Evolutionary conservation across 2,113 vertebrate genomes (phyloP), one percentile per base, ranked within the genome.

Genomic region (Laticauda laticaudata): DNA sequence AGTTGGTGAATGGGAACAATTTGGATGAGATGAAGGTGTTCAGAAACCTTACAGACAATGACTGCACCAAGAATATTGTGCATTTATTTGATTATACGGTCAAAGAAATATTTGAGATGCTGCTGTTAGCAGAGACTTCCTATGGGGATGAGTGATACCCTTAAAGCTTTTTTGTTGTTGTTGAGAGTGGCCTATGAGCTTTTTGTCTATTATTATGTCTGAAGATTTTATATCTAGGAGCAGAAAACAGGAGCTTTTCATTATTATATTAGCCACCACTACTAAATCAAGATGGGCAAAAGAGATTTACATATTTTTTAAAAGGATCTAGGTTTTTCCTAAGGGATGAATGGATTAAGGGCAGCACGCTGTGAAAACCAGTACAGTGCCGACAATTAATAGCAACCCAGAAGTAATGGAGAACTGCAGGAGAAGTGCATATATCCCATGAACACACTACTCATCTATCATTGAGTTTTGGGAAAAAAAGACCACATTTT

Each of bases 71-170:
- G 59, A 92, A 89, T 12, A 43, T 26, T 86, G 94, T 75, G 45
- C 57, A 92, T 93, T 94, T 26, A 53, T 92, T 91, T 92, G 89
- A 94, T 95, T 95, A 94, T 39, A 89, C 69, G 51, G 57, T 93
- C 93, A 94, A 92, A 96, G 91, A 95, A 93, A 93, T 96, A 95
- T 94, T 55, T 95, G 92, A 96, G 92, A 94, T 88, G 51, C 59
- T 95, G 21, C 93, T 96, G 88, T 86, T 96, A 75, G 48, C 95
- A 85, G 18, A 88, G 81, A 23, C 55, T 93, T 91, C 92, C 92
- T 93, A 92, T 75, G 87, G 91, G 3, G 90, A 89, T 85, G 85
- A 90, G 86, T 93, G 95, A 95, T 91, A 89, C 81, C 94, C 92
- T 94, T 96, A 95, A 0, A 89, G 57, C 3, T 87, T 94, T 89